Evolutionary conservation across 2,113 vertebrate species (phyloP).

Genomic region (Triplophysa rosa): DNA sequence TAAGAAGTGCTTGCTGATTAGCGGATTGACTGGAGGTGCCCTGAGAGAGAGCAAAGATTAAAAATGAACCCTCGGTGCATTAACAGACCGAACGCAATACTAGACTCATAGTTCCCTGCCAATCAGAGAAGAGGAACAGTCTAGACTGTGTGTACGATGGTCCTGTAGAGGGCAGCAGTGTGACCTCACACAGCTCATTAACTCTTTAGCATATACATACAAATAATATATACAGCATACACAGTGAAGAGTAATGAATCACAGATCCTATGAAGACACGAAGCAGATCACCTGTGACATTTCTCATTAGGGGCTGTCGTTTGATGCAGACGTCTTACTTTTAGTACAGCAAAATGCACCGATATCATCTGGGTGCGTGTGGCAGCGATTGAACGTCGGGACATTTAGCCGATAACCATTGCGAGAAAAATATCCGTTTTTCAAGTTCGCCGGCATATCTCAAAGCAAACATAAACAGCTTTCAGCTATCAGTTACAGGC

Average conservation of each 20-base stretch:
- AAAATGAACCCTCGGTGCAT: constrained; percentile 49
- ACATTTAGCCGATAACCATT: constrained; percentile 12
- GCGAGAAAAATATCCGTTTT: background rate
- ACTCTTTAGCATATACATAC: constrained; percentile 37
- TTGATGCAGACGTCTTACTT: too few relatives aligned
- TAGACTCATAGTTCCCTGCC: constrained; percentile 41
- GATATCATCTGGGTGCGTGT: constrained; percentile 5
- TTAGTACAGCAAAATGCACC: background rate
- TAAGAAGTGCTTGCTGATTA: constrained; percentile 59
- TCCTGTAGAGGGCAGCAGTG: constrained; percentile 19
- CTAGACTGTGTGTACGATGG: constrained; percentile 24
- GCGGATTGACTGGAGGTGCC: constrained; percentile 45
- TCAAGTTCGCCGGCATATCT: constrained; percentile 18
- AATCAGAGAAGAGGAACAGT: constrained; percentile 38
- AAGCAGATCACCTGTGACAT: too few relatives aligned
- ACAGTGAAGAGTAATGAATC: too few relatives aligned
- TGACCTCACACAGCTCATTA: constrained; percentile 6
- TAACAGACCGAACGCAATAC: constrained; percentile 56
- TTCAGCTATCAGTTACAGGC: background rate
- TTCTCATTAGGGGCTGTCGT: too few relatives aligned
- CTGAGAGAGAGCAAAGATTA: constrained; percentile 34
- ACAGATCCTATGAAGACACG: too few relatives aligned
- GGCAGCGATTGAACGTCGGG: background rate
- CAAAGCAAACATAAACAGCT: constrained; percentile 13
- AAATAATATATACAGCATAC: constrained; percentile 15